These are phyloP conservation scores for Pterois miles DNA, from an alignment of 2,797 vertebrate species.

Conservation along the genomic window DNA sequence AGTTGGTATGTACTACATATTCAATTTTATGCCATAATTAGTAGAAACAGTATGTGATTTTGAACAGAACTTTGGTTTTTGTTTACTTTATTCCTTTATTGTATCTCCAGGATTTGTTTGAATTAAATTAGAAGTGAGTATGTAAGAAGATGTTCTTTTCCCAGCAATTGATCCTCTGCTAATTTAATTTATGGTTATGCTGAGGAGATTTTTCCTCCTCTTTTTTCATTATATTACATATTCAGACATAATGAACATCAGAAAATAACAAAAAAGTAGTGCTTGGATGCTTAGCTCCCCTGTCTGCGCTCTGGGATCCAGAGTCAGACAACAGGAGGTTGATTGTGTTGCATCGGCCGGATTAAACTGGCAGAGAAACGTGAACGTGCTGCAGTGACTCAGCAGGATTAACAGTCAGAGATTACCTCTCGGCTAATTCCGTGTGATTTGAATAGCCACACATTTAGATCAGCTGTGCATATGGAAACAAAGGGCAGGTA, in stretches of 20 bases:
- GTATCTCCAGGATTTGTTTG: neutral
- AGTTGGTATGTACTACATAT: neutral
- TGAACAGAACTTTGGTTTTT: neutral
- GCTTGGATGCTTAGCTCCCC: neutral
- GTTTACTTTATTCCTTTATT: neutral
- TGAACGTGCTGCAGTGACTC: conserved; percentile 10
- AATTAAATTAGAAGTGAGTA: neutral
- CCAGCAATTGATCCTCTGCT: neutral
- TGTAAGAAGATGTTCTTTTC: neutral
- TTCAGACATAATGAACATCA: neutral
- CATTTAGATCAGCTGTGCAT: neutral
- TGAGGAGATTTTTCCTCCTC: too few relatives aligned
- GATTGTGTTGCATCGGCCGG: neutral
- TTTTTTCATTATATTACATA: neutral
- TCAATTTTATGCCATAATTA: neutral
- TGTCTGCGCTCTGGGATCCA: neutral
- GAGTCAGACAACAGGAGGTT: neutral
- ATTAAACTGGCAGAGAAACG: neutral
- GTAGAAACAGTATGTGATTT: neutral
- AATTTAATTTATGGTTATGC: neutral
- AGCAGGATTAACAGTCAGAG: conserved; percentile 27
- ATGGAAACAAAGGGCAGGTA: neutral
- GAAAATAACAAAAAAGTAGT: neutral
- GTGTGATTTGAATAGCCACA: neutral
- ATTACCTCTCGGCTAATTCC: conserved; percentile 3